These are phyloP conservation scores for Platyrinchus mystaceus DNA, from an alignment of 2,797 vertebrate species.

Conservation along the genomic window DNA sequence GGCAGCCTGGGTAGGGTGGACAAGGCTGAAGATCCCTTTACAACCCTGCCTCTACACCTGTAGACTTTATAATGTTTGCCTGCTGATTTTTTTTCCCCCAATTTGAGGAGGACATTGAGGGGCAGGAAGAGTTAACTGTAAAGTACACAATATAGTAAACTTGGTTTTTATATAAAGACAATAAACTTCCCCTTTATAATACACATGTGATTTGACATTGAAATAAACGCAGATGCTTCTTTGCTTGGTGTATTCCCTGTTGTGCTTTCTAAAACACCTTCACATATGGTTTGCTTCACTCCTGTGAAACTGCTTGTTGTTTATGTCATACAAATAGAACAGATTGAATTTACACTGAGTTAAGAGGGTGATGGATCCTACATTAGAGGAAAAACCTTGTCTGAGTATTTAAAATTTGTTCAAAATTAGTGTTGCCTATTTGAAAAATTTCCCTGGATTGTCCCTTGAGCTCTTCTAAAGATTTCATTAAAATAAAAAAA, in stretches of 20 bases:
- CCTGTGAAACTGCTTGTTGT: slow-evolving; percentile 79
- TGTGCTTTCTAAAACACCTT: slow-evolving; percentile 83
- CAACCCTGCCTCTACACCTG: background rate
- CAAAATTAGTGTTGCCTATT: slow-evolving; percentile 61
- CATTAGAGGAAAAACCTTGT: slow-evolving; percentile 64
- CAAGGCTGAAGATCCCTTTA: background rate
- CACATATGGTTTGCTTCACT: slow-evolving; percentile 82
- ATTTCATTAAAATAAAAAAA: background rate
- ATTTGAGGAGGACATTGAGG: background rate
- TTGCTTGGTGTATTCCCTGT: slow-evolving; percentile 78
- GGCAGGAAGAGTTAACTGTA: slow-evolving; percentile 66
- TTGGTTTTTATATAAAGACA: slow-evolving; percentile 72
- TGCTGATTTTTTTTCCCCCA: background rate
- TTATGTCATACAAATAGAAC: slow-evolving; percentile 79
- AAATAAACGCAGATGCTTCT: slow-evolving; percentile 83
- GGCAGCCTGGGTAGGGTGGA: background rate
- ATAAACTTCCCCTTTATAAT: slow-evolving; percentile 77
- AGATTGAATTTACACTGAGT: slow-evolving; percentile 79
- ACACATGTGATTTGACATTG: slow-evolving; percentile 78
- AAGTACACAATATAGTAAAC: slow-evolving; percentile 39
- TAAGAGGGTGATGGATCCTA: slow-evolving; percentile 74
- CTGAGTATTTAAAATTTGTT: slow-evolving; percentile 62
- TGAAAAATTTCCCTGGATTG: slow-evolving; percentile 10
- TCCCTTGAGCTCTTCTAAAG: background rate
- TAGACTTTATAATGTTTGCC: background rate